phyloP scores from a whole-genome alignment of 2,888 invertebrate genomes.

The Drosophila gaucha region DNA sequence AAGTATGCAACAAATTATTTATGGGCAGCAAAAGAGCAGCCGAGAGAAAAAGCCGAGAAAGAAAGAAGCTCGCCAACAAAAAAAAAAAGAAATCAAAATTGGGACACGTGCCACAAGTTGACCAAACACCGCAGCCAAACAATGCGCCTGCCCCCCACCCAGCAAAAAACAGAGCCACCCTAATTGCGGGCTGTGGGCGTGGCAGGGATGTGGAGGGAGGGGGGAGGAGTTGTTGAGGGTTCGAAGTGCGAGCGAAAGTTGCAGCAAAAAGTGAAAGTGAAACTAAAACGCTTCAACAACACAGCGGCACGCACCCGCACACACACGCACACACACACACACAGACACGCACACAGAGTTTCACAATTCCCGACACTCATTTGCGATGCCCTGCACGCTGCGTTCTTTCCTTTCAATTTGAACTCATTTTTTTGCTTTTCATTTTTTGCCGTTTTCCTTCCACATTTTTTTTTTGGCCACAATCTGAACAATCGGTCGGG shows the following conservation, averaged over 20 bases:
- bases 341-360: constrained; percentile 6
- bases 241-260: constrained; percentile 42
- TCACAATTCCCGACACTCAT: constrained; percentile 61
- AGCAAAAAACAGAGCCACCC: constrained; percentile 4
- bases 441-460: not conserved
- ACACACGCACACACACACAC: constrained; percentile 19
- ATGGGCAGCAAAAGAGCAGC: constrained; percentile 56
- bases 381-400: constrained; percentile 80
- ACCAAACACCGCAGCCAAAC: constrained; percentile 64
- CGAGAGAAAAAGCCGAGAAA: constrained; percentile 2
- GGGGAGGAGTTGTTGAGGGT: not conserved
- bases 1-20: constrained; percentile 76
- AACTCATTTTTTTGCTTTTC: constrained; percentile 57
- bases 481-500: constrained; percentile 60
- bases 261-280: constrained; percentile 62
- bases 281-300: constrained; percentile 63
- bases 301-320: constrained; percentile 61
- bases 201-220: not conserved
- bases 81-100: constrained; percentile 79
- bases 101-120: constrained; percentile 82
- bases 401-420: constrained; percentile 75
- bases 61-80: constrained; percentile 15
- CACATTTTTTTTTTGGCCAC: constrained; percentile 1
- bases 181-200: constrained; percentile 31
- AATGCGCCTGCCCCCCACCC: constrained; percentile 37